Percentiles rank a stretch among this genome's conserved stretches.
Conservation (phyloP, 2,797 vertebrate species). For the Cebuella pygmaea region DNA sequence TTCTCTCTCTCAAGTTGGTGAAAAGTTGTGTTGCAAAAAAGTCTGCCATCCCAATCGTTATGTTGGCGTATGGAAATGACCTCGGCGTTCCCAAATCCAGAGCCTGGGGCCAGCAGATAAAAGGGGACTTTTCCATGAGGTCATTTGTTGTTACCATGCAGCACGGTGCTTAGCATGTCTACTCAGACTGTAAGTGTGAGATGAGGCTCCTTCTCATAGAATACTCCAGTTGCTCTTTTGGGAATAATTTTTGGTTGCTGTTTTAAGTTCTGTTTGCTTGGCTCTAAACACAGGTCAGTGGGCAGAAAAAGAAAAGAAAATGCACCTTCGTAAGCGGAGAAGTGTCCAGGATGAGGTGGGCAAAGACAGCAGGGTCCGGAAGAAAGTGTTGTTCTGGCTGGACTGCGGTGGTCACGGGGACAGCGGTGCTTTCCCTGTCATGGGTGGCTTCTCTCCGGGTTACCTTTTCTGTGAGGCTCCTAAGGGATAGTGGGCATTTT, state of each 20-base stretch:
- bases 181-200: background rate
- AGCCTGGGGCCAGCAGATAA: background rate
- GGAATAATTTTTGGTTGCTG: background rate
- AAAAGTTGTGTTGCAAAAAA: constrained; percentile 56
- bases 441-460: background rate
- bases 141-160: background rate
- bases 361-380: background rate
- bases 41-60: background rate
- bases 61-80: background rate
- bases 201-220: background rate
- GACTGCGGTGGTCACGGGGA: background rate
- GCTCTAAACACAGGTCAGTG: background rate
- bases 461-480: background rate
- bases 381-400: background rate
- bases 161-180: background rate
- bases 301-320: background rate
- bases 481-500: background rate
- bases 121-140: background rate
- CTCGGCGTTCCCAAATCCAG: background rate
- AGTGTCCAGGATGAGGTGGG: background rate
- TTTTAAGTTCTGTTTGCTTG: background rate
- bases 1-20: constrained; percentile 62
- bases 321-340: background rate
- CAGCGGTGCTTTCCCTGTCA: rapidly evolving
- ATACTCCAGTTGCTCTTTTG: background rate